phyloP scores from a whole-genome alignment of 2,888 invertebrate genomes.

The Drosophila pullipes region DNA sequence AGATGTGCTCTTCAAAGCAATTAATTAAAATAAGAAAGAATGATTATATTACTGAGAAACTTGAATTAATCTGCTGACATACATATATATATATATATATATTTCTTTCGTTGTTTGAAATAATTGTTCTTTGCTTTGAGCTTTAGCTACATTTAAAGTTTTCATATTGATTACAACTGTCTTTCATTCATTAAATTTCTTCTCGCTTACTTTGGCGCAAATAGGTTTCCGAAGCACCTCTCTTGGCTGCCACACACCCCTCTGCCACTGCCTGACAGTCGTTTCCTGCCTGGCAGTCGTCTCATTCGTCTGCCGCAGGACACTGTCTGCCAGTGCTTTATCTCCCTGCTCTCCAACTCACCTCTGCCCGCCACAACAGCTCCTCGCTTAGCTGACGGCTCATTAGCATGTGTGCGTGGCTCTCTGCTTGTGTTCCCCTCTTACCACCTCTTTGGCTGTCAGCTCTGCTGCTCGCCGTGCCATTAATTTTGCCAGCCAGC shows the following conservation, averaged over 20 bases:
- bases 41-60: neutral
- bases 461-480: conserved; percentile 54
- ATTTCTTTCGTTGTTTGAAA: neutral
- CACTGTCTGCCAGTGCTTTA: conserved; percentile 10
- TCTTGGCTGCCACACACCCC: neutral
- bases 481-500: conserved; percentile 65
- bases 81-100: neutral
- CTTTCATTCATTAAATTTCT: neutral
- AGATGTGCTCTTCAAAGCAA: neutral
- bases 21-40: neutral
- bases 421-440: neutral
- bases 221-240: conserved; percentile 13
- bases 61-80: neutral
- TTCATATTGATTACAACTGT: neutral
- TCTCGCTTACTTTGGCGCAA: neutral
- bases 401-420: conserved; percentile 69
- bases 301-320: conserved; percentile 46
- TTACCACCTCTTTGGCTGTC: conserved; percentile 39
- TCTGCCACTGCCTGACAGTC: conserved; percentile 59
- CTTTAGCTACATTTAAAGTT: neutral
- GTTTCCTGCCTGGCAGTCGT: conserved; percentile 59
- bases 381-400: conserved; percentile 57
- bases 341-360: neutral
- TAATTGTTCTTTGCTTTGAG: neutral
- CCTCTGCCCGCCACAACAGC: neutral